Conservation (phyloP, 2,888 invertebrate species). For the Luperina testacea region DNA sequence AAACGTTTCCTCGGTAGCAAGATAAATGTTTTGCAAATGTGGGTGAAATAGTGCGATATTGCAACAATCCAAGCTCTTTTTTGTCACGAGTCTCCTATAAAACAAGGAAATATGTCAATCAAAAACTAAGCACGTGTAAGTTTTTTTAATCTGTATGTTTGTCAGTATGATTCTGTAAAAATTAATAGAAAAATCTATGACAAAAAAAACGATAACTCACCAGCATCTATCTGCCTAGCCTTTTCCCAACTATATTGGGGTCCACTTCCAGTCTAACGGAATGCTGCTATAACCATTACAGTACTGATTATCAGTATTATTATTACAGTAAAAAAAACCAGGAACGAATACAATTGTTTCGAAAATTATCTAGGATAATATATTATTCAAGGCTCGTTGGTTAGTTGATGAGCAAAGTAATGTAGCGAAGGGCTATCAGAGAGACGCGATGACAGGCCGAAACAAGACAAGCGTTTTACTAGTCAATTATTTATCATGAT, state of each 20-base stretch:
- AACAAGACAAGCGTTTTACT: constrained; percentile 25
- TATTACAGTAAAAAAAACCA: background rate
- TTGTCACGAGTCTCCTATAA: background rate
- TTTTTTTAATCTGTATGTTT: background rate
- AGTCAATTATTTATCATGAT: constrained; percentile 39
- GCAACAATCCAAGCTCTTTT: background rate
- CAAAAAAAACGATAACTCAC: background rate
- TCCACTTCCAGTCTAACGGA: background rate
- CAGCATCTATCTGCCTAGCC: background rate
- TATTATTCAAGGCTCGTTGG: constrained; percentile 42
- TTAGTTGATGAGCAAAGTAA: constrained; percentile 25
- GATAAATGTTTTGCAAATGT: too few species aligned
- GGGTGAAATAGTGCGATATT: background rate
- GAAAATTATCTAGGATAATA: constrained; percentile 12
- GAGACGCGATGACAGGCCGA: constrained; percentile 22
- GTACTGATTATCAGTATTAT: background rate
- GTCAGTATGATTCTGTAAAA: background rate
- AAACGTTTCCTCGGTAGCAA: too few species aligned
- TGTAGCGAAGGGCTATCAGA: constrained; percentile 6
- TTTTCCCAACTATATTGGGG: background rate
- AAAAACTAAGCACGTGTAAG: background rate
- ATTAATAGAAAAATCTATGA: background rate
- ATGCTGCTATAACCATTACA: background rate
- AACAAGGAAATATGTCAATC: background rate
- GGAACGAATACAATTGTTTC: background rate